phyloP scores from a whole-genome alignment of 1,140 invertebrate genomes.

The Polypedilum vanderplanki region DNA sequence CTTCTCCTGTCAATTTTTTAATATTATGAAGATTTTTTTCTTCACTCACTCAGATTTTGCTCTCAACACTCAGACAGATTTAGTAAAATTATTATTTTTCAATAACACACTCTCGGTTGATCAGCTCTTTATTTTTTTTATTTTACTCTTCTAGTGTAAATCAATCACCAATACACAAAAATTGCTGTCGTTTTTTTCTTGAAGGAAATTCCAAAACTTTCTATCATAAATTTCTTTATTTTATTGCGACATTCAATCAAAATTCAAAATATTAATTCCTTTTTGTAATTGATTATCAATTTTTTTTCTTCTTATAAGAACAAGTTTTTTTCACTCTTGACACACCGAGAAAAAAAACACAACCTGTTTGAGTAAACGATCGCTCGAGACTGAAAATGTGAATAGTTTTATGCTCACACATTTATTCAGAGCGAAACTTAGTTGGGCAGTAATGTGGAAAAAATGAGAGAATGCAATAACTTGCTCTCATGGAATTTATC shows the following conservation, averaged over 20 bases:
- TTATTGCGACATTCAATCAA: not conserved
- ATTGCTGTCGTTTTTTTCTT: not conserved
- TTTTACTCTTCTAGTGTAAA: not conserved
- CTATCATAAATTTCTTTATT: not conserved
- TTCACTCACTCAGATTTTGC: not conserved
- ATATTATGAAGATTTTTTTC: too few species aligned
- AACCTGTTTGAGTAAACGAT: not conserved
- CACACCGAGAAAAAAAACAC: not conserved
- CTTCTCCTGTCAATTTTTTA: too few species aligned
- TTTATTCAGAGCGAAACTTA: conserved; percentile 5
- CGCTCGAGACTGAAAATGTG: not conserved
- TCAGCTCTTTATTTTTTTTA: not conserved
- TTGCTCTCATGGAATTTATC: too few species aligned
- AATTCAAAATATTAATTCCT: not conserved
- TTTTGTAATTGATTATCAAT: not conserved
- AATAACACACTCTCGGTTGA: not conserved
- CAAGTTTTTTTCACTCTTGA: not conserved
- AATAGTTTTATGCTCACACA: not conserved
- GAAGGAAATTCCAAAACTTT: not conserved
- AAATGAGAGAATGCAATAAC: not conserved
- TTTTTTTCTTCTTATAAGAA: not conserved
- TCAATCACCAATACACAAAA: conserved; percentile 11
- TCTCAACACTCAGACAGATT: not conserved
- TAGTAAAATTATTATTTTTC: not conserved
- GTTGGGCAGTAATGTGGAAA: not conserved